Conservation (phyloP, 2,113 vertebrate genomes). For the Cephalopterus ornatus region DNA sequence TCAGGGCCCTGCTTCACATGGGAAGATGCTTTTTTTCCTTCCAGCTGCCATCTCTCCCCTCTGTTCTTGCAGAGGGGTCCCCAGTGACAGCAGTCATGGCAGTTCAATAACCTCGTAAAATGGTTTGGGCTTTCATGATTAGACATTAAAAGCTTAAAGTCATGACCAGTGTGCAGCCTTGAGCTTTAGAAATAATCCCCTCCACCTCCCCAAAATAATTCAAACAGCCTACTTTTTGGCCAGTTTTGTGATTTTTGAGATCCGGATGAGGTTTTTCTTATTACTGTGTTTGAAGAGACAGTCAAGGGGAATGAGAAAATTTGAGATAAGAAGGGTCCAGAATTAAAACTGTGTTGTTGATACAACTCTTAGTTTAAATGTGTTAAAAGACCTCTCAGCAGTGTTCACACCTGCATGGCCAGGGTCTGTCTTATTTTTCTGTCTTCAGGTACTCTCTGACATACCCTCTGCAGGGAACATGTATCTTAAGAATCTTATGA, state of each 20-base stretch:
- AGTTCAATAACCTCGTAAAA: background rate
- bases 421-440: background rate
- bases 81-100: background rate
- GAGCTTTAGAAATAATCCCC: background rate
- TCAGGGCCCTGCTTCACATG: background rate
- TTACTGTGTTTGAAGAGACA: background rate
- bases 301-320: background rate
- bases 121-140: background rate
- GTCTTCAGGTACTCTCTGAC: background rate
- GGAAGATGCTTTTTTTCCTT: background rate
- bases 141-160: background rate
- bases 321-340: background rate
- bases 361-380: background rate
- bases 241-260: background rate
- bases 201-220: background rate
- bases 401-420: background rate
- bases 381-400: background rate
- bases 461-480: background rate
- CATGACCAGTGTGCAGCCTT: background rate
- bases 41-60: background rate
- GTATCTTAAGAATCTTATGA: background rate
- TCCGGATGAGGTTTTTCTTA: background rate
- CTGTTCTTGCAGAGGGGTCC: background rate
- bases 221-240: background rate
- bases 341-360: background rate